Percentiles rank a stretch among this genome's conserved stretches.
These are phyloP conservation scores for Capromys pilorides DNA, from an alignment of 2,797 vertebrate genomes.

Conservation along the genomic window DNA sequence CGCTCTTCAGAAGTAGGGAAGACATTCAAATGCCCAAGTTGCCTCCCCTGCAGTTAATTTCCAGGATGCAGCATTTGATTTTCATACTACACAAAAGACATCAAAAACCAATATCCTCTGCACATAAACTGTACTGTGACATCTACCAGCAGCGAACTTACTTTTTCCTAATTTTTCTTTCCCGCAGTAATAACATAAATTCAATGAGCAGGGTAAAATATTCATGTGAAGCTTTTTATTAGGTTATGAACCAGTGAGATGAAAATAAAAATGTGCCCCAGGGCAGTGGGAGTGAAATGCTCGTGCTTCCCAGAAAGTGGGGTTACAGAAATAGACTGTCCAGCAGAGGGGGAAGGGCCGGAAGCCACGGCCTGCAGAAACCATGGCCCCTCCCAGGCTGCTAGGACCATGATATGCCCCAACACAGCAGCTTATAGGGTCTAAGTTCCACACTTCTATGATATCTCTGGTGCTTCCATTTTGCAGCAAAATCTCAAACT, in stretches of 20 bases:
- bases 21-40: background rate
- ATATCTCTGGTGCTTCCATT: background rate
- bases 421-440: background rate
- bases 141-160: background rate
- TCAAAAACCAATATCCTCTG: background rate
- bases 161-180: background rate
- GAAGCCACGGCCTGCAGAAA: background rate
- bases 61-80: background rate
- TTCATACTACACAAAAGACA: background rate
- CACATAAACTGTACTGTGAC: background rate
- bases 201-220: conserved; percentile 21
- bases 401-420: background rate
- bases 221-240: conserved; percentile 9
- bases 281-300: background rate
- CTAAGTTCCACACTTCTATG: too few species aligned
- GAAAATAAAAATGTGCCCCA: background rate
- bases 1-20: background rate
- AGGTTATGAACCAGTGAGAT: background rate
- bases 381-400: background rate
- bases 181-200: background rate
- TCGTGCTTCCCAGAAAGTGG: background rate
- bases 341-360: background rate
- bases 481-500: background rate
- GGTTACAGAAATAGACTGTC: background rate
- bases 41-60: background rate